phyloP scores from a whole-genome alignment of 2,797 vertebrate species.

The Lepilemur septentrionalis region DNA sequence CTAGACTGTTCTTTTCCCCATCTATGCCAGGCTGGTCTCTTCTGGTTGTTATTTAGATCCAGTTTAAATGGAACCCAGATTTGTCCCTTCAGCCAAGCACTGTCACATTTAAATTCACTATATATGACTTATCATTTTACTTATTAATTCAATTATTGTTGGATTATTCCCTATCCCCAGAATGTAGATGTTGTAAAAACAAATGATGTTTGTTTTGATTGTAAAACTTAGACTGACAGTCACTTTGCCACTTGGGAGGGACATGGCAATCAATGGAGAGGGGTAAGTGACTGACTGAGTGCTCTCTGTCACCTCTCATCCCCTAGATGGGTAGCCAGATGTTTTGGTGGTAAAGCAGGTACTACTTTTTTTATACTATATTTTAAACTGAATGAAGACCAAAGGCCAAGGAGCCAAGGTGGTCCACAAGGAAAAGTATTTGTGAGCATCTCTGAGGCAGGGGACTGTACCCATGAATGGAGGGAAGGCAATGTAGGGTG shows the following conservation, averaged over 20 bases:
- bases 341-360: neutral
- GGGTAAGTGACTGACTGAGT: neutral
- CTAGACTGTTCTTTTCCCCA: neutral
- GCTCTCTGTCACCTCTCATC: neutral
- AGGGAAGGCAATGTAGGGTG: neutral
- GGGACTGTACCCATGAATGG: neutral
- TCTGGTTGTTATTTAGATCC: neutral
- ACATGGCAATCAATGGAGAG: neutral
- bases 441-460: rapidly evolving
- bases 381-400: neutral
- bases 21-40: neutral
- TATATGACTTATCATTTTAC: neutral
- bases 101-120: neutral
- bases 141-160: neutral
- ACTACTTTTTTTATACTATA: neutral
- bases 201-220: neutral
- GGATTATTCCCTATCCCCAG: neutral
- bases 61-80: neutral
- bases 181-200: neutral
- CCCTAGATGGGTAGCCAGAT: neutral
- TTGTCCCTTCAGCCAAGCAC: neutral
- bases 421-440: neutral
- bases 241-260: neutral
- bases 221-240: neutral
- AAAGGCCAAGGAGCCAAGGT: neutral